Conservation (phyloP, 1,140 invertebrate species). For the Armadillidium nasatum region DNA sequence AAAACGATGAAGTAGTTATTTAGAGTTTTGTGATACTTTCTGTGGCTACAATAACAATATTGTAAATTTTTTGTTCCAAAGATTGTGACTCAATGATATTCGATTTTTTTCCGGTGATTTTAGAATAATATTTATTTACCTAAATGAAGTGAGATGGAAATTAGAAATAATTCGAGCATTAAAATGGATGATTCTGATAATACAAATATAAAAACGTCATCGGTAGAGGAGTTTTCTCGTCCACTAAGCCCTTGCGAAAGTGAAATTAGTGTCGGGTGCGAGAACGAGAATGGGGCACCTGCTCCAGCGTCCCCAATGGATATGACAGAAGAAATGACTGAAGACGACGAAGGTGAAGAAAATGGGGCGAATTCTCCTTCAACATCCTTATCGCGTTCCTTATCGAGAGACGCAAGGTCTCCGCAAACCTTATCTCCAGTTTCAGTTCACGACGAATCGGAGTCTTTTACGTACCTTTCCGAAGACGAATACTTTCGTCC, state of each 20-base stretch:
- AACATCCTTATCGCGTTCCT: constrained; percentile 38
- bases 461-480: constrained; percentile 43
- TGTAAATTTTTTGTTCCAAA: too few species aligned
- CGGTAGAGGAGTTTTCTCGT: constrained; percentile 25
- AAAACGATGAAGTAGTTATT: too few species aligned
- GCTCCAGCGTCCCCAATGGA: constrained; percentile 40
- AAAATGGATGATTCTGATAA: not conserved
- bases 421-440: constrained; percentile 35
- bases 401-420: constrained; percentile 26
- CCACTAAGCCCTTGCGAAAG: constrained; percentile 42
- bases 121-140: not conserved
- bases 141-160: constrained; percentile 20
- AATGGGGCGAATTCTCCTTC: constrained; percentile 35
- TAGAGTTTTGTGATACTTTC: constrained; percentile 11
- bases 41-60: not conserved
- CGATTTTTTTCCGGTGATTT: too few species aligned
- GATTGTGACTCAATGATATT: too few species aligned
- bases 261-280: constrained; percentile 45
- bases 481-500: constrained; percentile 32
- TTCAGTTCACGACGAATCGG: constrained; percentile 40
- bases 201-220: not conserved
- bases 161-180: constrained; percentile 18
- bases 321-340: constrained; percentile 40
- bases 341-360: constrained; percentile 35
- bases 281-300: constrained; percentile 29